Conservation (phyloP, 2,113 vertebrate genomes). For the Anhinga rufa region DNA sequence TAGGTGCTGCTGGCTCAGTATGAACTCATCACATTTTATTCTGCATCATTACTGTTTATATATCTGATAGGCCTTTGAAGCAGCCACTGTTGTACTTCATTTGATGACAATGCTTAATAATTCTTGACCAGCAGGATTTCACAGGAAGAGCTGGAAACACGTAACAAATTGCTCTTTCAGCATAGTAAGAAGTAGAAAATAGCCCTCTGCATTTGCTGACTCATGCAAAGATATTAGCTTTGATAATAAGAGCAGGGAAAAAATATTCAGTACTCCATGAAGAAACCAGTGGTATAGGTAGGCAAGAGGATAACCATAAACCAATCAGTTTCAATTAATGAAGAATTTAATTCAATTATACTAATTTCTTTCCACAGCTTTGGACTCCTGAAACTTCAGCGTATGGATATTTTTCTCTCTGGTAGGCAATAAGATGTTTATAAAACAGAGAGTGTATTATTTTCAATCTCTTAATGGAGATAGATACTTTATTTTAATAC, state of each 20-base stretch:
- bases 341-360: background rate
- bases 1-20: background rate
- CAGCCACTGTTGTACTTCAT: background rate
- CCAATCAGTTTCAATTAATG: background rate
- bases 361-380: background rate
- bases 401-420: background rate
- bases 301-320: background rate
- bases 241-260: background rate
- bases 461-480: background rate
- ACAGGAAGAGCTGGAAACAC: background rate
- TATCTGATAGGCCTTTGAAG: background rate
- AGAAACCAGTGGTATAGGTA: background rate
- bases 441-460: background rate
- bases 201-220: background rate
- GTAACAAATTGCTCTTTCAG: background rate
- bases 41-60: background rate
- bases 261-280: background rate
- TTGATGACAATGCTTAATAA: background rate
- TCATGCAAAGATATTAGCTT: background rate
- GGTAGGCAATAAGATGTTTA: background rate
- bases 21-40: background rate
- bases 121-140: background rate
- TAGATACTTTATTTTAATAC: background rate
- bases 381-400: background rate
- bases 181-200: background rate